These are phyloP conservation scores for Trachops cirrhosus DNA, from an alignment of 2,797 vertebrate genomes.

Conservation along the genomic window DNA sequence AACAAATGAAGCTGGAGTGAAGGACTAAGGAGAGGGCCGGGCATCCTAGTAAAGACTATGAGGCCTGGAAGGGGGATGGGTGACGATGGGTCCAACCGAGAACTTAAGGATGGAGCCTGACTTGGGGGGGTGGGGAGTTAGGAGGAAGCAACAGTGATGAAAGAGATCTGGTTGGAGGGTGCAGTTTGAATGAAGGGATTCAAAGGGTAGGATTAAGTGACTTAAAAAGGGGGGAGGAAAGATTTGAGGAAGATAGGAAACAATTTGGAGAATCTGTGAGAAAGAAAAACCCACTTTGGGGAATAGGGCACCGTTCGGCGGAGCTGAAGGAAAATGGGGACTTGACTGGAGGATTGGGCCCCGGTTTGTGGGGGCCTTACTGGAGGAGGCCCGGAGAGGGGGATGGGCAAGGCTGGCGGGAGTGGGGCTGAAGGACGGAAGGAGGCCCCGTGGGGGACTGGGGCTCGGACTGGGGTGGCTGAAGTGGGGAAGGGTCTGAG, in stretches of 20 bases:
- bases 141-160: background rate
- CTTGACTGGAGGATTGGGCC: background rate
- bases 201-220: background rate
- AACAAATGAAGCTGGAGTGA: background rate
- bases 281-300: background rate
- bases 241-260: background rate
- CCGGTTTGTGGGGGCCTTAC: background rate
- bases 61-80: background rate
- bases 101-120: background rate
- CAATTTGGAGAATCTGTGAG: background rate
- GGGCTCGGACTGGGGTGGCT: background rate
- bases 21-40: background rate
- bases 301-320: background rate
- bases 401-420: constrained; percentile 43
- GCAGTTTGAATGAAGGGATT: background rate
- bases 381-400: constrained; percentile 43
- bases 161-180: background rate
- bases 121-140: too few relatives aligned
- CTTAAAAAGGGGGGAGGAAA: background rate
- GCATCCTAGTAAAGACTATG: background rate
- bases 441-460: background rate
- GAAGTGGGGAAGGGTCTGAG: background rate
- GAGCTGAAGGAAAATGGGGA: background rate
- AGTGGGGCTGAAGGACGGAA: constrained; percentile 30
- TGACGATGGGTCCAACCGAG: background rate